Evolutionary conservation across 1,140 invertebrate species (phyloP), one percentile per base, ranked within the genome.

Genomic region (Neodiprion pinetum): DNA sequence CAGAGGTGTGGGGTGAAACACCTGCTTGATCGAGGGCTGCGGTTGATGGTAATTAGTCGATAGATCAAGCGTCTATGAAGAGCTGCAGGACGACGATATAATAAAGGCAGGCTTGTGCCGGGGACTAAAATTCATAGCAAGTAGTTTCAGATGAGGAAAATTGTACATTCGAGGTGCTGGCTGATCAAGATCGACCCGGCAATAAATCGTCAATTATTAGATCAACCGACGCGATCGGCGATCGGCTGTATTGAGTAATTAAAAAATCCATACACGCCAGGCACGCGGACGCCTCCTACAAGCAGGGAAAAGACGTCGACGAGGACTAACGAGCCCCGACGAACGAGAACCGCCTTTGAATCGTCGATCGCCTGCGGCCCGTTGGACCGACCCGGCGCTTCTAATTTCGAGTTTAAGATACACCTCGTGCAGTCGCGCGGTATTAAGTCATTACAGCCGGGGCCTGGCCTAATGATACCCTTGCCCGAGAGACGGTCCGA

Each of bases 401-500:
- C 53, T 61, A 61, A 61, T 61, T 61, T 61, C n/a, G 53, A 61
- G n/a, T 61, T 61, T 61, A 77, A 81, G 72, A 72, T 49, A 75
- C 73, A 67, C 21, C 48, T 71, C 79, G 53, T 61, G 77, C 78
- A 83, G 74, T 76, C 78, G 81, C 78, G 82, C 82, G 79, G 82
- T 83, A 83, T 83, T 83, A 83, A 83, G 82, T 83, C 81, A 83
- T 83, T 83, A 83, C 80, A 61, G 80, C 78, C 78, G 80, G 81
- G 74, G 76, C 79, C 77, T 75, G 72, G 76, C 80, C 81, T 83
- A 83, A 83, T 83, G 82, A 83, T 83, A 83, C 82, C 82, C 82
- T 82, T 53, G 77, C 77, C 76, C 69, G 67, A 67, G 72, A 78
- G 79, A 61, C 71, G 48, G 50, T 53, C 47, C 50, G 47, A 70